Conservation (phyloP, 2,113 vertebrate species). For the Paratilapia polleni region DNA sequence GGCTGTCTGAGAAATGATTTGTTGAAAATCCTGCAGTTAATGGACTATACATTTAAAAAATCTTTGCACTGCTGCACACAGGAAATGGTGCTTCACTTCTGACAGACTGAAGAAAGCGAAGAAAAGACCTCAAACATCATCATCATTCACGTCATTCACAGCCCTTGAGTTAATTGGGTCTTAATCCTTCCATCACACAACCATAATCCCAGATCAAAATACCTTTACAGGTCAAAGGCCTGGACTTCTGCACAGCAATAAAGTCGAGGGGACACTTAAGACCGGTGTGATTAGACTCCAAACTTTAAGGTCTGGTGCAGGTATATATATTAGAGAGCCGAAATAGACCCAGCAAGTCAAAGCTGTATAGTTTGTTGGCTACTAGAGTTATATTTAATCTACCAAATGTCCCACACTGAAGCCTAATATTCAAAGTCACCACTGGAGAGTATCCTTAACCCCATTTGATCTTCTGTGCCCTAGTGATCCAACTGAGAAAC, state of each 20-base stretch:
- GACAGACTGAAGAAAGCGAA: slow-evolving; percentile 35
- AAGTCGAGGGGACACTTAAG: slow-evolving; percentile 29
- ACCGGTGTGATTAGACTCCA: slow-evolving; percentile 17
- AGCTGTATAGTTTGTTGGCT: background rate
- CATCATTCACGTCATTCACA: slow-evolving; percentile 53
- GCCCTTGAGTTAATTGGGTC: slow-evolving; percentile 56
- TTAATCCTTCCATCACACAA: slow-evolving; percentile 64
- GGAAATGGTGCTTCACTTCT: background rate
- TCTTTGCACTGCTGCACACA: slow-evolving; percentile 12
- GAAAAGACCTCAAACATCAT: slow-evolving; percentile 50
- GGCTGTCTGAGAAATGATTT: slow-evolving; percentile 38
- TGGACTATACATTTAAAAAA: slow-evolving; percentile 51
- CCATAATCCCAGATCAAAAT: slow-evolving; percentile 60
- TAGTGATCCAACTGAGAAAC: background rate
- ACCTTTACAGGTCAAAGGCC: slow-evolving; percentile 42
- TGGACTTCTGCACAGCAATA: slow-evolving; percentile 26
- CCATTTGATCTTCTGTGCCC: slow-evolving; percentile 11
- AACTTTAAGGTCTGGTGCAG: slow-evolving; percentile 27
- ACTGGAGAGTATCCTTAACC: slow-evolving; percentile 29
- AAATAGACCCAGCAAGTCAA: slow-evolving; percentile 20
- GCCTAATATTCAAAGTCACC: slow-evolving; percentile 6
- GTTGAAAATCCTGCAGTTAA: slow-evolving; percentile 36
- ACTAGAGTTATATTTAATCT: slow-evolving; percentile 23
- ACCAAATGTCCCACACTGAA: background rate
- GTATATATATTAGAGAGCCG: background rate